Evolutionary conservation across 2,888 invertebrate genomes (phyloP).

Genomic region (Dicyrtoma fusca): DNA sequence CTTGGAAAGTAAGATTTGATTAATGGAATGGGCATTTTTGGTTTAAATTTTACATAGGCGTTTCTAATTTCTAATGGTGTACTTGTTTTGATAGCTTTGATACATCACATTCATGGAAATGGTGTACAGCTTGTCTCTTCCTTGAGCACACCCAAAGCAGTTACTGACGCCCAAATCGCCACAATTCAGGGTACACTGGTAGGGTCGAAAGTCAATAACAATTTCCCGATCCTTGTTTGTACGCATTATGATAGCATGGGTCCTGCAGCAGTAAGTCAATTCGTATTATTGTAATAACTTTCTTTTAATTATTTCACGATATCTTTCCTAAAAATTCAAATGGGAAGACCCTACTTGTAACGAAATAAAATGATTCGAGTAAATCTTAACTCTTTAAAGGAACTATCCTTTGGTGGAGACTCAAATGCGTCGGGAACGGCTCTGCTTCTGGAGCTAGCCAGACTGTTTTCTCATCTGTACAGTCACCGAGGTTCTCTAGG

Average conservation of each 20-base stretch:
- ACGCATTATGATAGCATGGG: conserved; percentile 93
- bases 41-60: too few relatives aligned
- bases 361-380: neutral
- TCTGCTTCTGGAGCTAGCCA: conserved; percentile 81
- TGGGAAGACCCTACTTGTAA: neutral
- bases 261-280: conserved; percentile 74
- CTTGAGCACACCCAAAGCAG: conserved; percentile 71
- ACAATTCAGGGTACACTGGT: conserved; percentile 82
- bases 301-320: too few relatives aligned
- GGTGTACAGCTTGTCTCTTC: conserved; percentile 91
- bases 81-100: conserved; percentile 65
- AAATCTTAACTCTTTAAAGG: conserved; percentile 65
- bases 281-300: too few relatives aligned
- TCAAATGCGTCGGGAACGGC: conserved; percentile 91
- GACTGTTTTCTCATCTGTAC: conserved; percentile 86
- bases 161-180: conserved; percentile 80
- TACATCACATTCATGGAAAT: conserved; percentile 87
- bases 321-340: too few relatives aligned
- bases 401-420: conserved; percentile 84
- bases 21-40: too few relatives aligned
- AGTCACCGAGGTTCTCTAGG: conserved; percentile 67
- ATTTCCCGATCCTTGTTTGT: conserved; percentile 81
- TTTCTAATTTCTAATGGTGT: neutral
- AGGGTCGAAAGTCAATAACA: conserved; percentile 72
- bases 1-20: conserved; percentile 64